A percentile compares a stretch with the other conserved stretches of the same genome.
Evolutionary conservation across 1,140 invertebrate species (phyloP).

Genomic region (Anastrepha obliqua): DNA sequence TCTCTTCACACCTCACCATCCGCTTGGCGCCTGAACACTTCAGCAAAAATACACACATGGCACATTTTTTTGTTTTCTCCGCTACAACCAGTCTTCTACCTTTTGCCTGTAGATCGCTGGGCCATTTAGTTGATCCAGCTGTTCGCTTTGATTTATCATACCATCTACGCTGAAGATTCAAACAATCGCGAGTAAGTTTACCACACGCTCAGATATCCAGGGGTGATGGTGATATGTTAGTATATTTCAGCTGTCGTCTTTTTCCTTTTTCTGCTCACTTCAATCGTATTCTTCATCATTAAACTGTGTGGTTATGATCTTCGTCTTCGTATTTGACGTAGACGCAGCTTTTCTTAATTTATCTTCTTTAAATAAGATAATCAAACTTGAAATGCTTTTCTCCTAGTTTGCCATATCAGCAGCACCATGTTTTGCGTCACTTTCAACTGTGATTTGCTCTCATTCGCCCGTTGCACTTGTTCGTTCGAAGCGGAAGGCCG

Average conservation of each 20-base stretch:
- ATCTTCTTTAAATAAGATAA: neutral
- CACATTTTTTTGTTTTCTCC: neutral
- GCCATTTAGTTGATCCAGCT: neutral
- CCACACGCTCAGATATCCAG: neutral
- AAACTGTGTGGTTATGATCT: neutral
- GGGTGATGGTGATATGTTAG: neutral
- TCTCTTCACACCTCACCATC: neutral
- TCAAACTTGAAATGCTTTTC: neutral
- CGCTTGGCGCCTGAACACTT: no score
- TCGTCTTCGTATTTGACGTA: neutral
- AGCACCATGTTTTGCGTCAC: neutral
- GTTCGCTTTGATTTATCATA: slow-evolving; percentile 34
- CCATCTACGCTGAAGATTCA: neutral
- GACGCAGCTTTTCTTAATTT: slow-evolving; percentile 14
- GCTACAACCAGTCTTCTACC: neutral
- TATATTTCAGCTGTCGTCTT: neutral
- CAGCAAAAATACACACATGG: neutral
- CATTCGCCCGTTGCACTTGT: neutral
- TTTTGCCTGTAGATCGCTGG: neutral
- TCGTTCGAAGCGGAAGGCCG: slow-evolving; percentile 19
- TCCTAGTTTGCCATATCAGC: slow-evolving; percentile 1
- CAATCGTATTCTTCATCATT: neutral
- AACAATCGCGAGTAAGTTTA: neutral
- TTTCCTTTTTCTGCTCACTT: neutral
- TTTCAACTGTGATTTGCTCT: slow-evolving; percentile 31